A percentile compares a stretch with the other conserved stretches of the same genome.
Evolutionary conservation across 2,888 invertebrate genomes (phyloP).

Genomic region (Liopterus haemorrhoidalis): DNA sequence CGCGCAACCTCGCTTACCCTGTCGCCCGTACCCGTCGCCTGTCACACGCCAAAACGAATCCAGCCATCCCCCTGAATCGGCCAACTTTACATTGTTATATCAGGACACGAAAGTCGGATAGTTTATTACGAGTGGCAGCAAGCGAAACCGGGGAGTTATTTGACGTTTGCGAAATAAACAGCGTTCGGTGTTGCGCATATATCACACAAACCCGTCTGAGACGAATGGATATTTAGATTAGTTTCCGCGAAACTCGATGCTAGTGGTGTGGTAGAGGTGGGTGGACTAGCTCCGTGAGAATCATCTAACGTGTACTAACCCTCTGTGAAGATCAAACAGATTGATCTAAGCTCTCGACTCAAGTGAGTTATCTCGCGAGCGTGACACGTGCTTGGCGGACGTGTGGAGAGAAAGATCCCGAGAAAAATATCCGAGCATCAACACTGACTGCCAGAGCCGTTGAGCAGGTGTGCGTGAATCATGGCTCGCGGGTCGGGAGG

Average conservation of each 20-base stretch:
- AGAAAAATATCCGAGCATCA: not conserved
- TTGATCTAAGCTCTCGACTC: not conserved
- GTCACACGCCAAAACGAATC: slow-evolving; percentile 26
- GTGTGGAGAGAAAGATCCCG: not conserved
- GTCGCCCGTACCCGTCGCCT: slow-evolving; percentile 15
- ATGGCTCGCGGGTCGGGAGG: not conserved
- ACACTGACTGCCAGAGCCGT: not conserved
- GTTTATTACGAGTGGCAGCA: slow-evolving; percentile 10
- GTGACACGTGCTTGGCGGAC: slow-evolving; percentile 11
- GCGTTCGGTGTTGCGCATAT: slow-evolving; percentile 35
- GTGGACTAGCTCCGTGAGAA: not conserved
- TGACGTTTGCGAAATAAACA: slow-evolving; percentile 41
- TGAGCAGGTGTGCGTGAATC: slow-evolving; percentile 15
- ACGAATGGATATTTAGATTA: slow-evolving; percentile 25
- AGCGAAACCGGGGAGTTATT: slow-evolving; percentile 33
- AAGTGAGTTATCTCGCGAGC: slow-evolving; percentile 15
- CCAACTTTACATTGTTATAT: slow-evolving; percentile 33
- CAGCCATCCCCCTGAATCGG: slow-evolving; percentile 23
- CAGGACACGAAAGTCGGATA: slow-evolving; percentile 10
- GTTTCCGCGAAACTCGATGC: slow-evolving; percentile 8
- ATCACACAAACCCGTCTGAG: slow-evolving; percentile 30
- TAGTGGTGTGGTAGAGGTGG: not conserved
- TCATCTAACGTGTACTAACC: slow-evolving; percentile 2
- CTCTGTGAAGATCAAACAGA: slow-evolving; percentile 17
- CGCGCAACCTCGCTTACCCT: slow-evolving; percentile 15